phyloP scores from a whole-genome alignment of 2,113 vertebrate genomes.

The Gnathonemus echidnorhynchus region DNA sequence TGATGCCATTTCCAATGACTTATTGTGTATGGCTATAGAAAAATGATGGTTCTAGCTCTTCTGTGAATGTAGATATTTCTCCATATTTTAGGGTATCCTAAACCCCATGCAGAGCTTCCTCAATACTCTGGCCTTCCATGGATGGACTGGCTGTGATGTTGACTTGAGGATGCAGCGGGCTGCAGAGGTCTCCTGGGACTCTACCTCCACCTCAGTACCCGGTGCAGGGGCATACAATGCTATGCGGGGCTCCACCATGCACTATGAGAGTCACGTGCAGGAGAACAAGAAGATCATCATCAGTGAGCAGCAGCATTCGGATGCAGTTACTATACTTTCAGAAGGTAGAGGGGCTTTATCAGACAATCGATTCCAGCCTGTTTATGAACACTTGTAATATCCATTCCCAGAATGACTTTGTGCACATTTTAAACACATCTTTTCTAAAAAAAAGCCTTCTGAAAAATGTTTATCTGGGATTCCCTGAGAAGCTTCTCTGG shows the following conservation, averaged over 20 bases:
- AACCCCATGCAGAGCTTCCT: constrained; percentile 92
- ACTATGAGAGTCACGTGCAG: constrained; percentile 59
- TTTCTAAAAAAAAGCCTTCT: not conserved
- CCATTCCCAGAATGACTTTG: not conserved
- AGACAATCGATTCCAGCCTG: not conserved
- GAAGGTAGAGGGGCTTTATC: constrained; percentile 74
- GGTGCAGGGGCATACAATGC: constrained; percentile 52
- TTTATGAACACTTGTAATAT: not conserved
- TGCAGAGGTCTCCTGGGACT: constrained; percentile 79
- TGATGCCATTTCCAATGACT: not conserved
- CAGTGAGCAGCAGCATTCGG: constrained; percentile 66
- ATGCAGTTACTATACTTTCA: constrained; percentile 77
- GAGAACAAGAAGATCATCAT: constrained; percentile 61
- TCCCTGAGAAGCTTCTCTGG: not conserved
- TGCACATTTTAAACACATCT: not conserved
- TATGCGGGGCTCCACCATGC: constrained; percentile 47
- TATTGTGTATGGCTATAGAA: not conserved
- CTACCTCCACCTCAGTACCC: constrained; percentile 61
- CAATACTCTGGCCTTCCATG: constrained; percentile 83
- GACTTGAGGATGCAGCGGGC: constrained; percentile 54
- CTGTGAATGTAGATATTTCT: not conserved
- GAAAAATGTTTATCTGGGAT: not conserved
- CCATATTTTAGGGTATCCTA: constrained; percentile 63
- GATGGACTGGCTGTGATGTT: constrained; percentile 77
- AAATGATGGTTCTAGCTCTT: not conserved